Conservation (phyloP, 2,888 invertebrate genomes). For the Megamerina dolium region DNA sequence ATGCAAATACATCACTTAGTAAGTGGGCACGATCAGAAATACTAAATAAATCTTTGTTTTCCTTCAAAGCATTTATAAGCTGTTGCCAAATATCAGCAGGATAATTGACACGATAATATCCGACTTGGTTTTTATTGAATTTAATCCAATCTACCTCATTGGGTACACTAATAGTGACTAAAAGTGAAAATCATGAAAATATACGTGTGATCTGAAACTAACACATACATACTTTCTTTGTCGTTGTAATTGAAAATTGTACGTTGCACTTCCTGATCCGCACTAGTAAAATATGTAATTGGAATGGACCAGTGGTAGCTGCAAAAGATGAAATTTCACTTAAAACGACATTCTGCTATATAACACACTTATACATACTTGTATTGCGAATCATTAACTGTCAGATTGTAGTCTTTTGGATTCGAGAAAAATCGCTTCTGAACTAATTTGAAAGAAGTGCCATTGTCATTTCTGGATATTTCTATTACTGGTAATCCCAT, state of each 20-base stretch:
- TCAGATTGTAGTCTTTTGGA: constrained; percentile 53
- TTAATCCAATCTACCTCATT: constrained; percentile 64
- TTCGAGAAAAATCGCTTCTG: constrained; percentile 74
- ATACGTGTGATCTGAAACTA: neutral
- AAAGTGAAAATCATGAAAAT: neutral
- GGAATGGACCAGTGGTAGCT: constrained; percentile 85
- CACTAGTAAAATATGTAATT: constrained; percentile 65
- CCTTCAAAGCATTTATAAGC: constrained; percentile 42
- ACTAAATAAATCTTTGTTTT: constrained; percentile 46
- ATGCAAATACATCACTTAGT: constrained; percentile 73
- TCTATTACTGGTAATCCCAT: constrained; percentile 79
- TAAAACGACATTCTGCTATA: neutral
- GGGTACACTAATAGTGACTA: constrained; percentile 50
- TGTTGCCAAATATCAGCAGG: constrained; percentile 60
- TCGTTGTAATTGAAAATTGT: constrained; percentile 45
- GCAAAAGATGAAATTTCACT: constrained; percentile 27
- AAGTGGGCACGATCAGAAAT: constrained; percentile 72
- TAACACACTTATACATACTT: constrained; percentile 47
- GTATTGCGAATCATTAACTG: constrained; percentile 51
- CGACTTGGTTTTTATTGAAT: constrained; percentile 77
- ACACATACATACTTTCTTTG: constrained; percentile 29
- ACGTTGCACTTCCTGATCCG: constrained; percentile 41
- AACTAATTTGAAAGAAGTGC: constrained; percentile 55
- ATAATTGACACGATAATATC: constrained; percentile 87
- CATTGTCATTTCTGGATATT: constrained; percentile 51